phyloP scores from a whole-genome alignment of 2,888 invertebrate genomes.

The Cataglyphis altisquamis region DNA sequence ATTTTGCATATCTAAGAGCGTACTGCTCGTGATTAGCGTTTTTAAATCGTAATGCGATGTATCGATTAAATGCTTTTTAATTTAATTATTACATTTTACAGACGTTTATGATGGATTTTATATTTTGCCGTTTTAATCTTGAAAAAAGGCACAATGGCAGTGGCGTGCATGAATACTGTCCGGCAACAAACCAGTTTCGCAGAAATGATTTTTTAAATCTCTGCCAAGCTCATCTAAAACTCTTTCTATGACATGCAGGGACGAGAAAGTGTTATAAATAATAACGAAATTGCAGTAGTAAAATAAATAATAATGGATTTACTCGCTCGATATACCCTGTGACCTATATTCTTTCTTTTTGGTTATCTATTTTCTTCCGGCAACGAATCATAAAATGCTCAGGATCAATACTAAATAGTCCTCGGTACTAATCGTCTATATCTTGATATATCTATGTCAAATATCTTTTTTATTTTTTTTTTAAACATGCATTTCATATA shows the following conservation, averaged over 20 bases:
- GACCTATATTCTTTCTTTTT: constrained; percentile 49
- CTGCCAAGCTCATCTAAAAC: constrained; percentile 22
- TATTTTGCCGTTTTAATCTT: constrained; percentile 4
- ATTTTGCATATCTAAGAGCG: not conserved
- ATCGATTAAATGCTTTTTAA: constrained; percentile 6
- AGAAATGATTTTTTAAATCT: constrained; percentile 48
- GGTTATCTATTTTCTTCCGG: constrained; percentile 5
- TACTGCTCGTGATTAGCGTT: not conserved
- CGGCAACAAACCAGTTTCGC: constrained; percentile 21
- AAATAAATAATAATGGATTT: constrained; percentile 68
- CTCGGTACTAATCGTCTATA: not conserved
- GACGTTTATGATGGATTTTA: not conserved
- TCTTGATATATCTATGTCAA: not conserved
- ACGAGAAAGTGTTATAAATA: constrained; percentile 42
- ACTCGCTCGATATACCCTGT: constrained; percentile 57
- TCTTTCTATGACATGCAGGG: constrained; percentile 10
- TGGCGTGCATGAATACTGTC: constrained; percentile 21
- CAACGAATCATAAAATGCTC: constrained; percentile 9
- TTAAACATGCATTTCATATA: not conserved
- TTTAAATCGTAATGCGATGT: constrained; percentile 3
- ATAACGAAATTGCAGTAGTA: constrained; percentile 56
- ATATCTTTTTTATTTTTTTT: not conserved
- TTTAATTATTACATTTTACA: constrained; percentile 1
- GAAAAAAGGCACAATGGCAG: not conserved
- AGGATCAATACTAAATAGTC: constrained; percentile 11